Base-by-base conservation (phyloP, 1,140 invertebrate species). In the Wiebesia pumilae region DNA sequence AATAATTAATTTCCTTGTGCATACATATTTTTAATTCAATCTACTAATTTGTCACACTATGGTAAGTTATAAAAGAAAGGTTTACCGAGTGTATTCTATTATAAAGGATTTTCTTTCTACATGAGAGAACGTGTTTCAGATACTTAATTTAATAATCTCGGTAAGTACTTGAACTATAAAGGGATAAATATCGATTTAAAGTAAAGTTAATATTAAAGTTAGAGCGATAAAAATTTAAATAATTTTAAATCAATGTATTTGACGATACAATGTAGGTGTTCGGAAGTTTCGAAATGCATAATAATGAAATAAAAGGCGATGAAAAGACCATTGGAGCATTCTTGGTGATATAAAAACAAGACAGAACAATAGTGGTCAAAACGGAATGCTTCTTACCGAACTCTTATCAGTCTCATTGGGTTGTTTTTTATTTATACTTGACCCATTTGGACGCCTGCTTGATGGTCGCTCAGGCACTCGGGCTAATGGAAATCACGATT, bases 401-500 rank as follows among this genome's bases (percentile, higher is more conserved):
- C 24, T 21, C 58, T 62, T 62, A 62, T 62, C 58, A 10, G 58
- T 0, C 58, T 62, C 24, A 24, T 24, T 62, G 21, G 58, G n/a
- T n/a, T 79, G 51, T 35, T 65, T 35, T 65, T 7, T 2, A 27
- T 62, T 38, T 38, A 24, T 78, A 67, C 27, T 51, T 19, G 73
- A 84, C 78, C 54, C 54, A 67, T 84, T 84, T 78, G 83, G 83
- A 6, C 47, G 33, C 47, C 9, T 51, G n/a, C 14, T 24, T 16
- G 58, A 16, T 27, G 10, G 62, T 9, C 75, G 88, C 85, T 21
- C 83, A 78, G 71, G 83, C 83, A 85, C 78, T 86, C 81, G 89
- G 89, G 90, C 89, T 92, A 92, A 92, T 92, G 90, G 92, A 92
- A 91, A 92, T 88, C 87, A 90, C 91, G 91, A 91, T 92, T 91